Percentiles rank a stretch among this genome's conserved stretches.
phyloP scores from a whole-genome alignment of 2,113 vertebrate species.

The Cavia aperea region DNA sequence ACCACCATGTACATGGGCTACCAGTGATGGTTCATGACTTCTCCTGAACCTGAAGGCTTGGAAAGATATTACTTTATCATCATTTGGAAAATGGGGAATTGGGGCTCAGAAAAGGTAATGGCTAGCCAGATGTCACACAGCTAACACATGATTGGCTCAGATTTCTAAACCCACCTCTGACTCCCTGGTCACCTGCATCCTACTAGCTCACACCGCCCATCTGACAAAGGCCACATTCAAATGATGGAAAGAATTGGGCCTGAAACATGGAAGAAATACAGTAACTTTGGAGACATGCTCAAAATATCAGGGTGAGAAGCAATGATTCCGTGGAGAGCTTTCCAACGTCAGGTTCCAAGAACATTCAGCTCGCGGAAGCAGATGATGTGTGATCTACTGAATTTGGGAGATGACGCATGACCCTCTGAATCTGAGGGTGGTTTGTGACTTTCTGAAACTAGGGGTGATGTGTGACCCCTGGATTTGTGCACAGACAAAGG shows the following conservation, averaged over 20 bases:
- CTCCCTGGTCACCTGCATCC: background rate
- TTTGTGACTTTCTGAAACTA: background rate
- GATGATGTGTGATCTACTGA: background rate
- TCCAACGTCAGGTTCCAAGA: background rate
- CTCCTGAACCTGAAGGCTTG: background rate
- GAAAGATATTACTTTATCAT: background rate
- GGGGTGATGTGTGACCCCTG: background rate
- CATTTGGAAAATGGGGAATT: background rate
- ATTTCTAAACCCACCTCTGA: background rate
- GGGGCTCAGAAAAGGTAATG: background rate
- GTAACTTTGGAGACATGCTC: background rate
- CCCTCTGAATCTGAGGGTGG: background rate
- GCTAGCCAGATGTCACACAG: background rate
- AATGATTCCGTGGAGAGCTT: background rate
- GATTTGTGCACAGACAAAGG: background rate
- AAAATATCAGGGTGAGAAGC: background rate
- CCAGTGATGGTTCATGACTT: background rate
- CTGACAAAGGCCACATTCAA: background rate
- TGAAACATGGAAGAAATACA: background rate
- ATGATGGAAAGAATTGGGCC: background rate
- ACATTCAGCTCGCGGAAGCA: background rate
- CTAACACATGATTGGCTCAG: background rate
- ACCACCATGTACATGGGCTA: accelerated
- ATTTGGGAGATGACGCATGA: background rate
- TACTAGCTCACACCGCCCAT: background rate